Percentiles rank a stretch among this genome's conserved stretches.
Evolutionary conservation across 2,113 vertebrate species (phyloP).

Genomic region (Cheirogaleus medius): DNA sequence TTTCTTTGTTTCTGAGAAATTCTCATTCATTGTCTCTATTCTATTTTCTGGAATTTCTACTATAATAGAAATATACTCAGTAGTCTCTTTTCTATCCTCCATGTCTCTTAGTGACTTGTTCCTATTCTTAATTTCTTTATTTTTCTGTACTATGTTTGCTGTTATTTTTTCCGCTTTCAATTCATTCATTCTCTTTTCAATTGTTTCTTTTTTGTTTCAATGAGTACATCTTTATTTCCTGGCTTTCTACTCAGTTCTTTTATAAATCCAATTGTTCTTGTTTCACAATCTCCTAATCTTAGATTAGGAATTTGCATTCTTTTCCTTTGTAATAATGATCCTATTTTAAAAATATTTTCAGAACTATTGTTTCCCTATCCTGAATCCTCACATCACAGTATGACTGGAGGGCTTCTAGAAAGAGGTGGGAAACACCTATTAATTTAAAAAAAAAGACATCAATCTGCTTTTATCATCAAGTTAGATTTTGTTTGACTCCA

Average conservation of each 20-base stretch:
- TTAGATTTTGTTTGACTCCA: conserved; percentile 18
- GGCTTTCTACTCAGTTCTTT: neutral
- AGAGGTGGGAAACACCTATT: neutral
- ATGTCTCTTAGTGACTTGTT: neutral
- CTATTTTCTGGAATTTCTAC: neutral
- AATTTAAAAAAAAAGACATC: neutral
- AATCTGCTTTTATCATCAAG: neutral
- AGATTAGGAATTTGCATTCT: neutral
- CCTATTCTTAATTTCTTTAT: neutral
- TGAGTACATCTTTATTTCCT: neutral
- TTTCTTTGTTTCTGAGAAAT: conserved; percentile 11
- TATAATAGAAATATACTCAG: neutral
- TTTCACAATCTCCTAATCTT: neutral
- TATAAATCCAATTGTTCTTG: neutral
- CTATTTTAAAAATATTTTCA: neutral
- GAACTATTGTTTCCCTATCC: neutral
- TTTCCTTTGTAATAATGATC: neutral
- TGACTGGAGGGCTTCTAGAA: neutral
- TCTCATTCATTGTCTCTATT: neutral
- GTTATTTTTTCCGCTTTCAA: neutral
- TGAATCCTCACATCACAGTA: neutral
- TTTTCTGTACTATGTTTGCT: neutral
- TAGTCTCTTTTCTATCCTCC: neutral
- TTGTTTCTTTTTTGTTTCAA: conserved; percentile 20
- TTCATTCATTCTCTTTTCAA: neutral